Evolutionary conservation across 1,140 invertebrate genomes (phyloP).

Genomic region (Steinernema feltiae): DNA sequence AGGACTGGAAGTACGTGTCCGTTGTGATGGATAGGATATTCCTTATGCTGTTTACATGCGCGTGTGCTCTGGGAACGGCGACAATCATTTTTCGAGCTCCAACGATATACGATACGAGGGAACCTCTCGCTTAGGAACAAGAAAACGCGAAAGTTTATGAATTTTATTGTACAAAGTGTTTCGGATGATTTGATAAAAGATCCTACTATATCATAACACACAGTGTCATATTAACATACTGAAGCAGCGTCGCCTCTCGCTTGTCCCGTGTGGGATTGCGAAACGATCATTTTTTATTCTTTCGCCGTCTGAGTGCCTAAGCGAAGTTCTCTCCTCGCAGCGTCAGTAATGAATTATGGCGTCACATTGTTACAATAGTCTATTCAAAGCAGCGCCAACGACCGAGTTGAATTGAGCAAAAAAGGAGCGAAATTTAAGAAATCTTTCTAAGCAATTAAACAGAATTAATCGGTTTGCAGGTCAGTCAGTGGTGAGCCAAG

Average conservation of each 20-base stretch:
- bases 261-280: no score
- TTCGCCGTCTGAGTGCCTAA: no score
- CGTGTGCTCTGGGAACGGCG: conserved; percentile 50
- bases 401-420: no score
- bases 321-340: no score
- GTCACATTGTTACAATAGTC: no score
- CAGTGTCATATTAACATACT: no score
- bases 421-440: not conserved
- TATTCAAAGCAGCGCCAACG: no score
- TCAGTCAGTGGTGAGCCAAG: no score
- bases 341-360: no score
- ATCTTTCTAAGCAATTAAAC: not conserved
- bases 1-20: conserved; percentile 99
- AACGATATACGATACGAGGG: conserved; percentile 64
- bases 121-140: conserved; percentile 42
- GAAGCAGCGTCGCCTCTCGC: no score
- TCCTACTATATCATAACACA: not conserved
- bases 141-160: not conserved
- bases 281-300: no score
- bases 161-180: conserved; percentile 8
- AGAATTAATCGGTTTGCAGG: not conserved
- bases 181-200: not conserved
- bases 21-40: conserved; percentile 98
- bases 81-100: conserved; percentile 54
- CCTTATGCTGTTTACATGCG: conserved; percentile 61